A percentile compares a stretch with the other conserved stretches of the same genome.
phyloP scores from a whole-genome alignment of 2,888 invertebrate genomes.

The Andrena haemorrhoa region DNA sequence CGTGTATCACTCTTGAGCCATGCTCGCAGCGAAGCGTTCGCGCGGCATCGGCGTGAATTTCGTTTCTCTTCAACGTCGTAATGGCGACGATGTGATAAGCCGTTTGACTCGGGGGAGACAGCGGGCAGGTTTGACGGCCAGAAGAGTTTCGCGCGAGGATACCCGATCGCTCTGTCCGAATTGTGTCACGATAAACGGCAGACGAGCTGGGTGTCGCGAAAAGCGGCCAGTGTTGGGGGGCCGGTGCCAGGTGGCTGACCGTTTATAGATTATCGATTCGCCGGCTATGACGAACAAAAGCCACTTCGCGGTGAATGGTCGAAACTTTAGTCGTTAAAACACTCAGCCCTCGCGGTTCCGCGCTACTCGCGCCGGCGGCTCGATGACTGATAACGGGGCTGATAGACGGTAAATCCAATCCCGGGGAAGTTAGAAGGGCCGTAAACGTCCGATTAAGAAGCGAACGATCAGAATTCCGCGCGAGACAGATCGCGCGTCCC shows the following conservation, averaged over 20 bases:
- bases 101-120: constrained; percentile 1
- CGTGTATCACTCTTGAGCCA: constrained; percentile 14
- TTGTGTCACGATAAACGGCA: constrained; percentile 44
- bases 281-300: constrained; percentile 63
- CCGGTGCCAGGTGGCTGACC: constrained; percentile 52
- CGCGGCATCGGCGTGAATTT: background rate
- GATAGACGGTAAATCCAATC: constrained; percentile 37
- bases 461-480: background rate
- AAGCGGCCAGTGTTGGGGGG: constrained; percentile 53
- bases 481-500: background rate
- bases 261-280: constrained; percentile 73
- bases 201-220: constrained; percentile 49
- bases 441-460: constrained; percentile 36
- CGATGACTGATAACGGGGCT: constrained; percentile 20
- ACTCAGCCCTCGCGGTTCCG: constrained; percentile 34
- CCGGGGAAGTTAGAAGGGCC: background rate
- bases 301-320: constrained; percentile 53
- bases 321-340: constrained; percentile 67
- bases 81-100: background rate
- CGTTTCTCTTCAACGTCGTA: background rate
- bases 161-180: constrained; percentile 63
- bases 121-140: background rate
- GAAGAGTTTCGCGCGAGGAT: constrained; percentile 47
- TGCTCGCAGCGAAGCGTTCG: constrained; percentile 23
- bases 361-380: constrained; percentile 14